phyloP scores from a whole-genome alignment of 2,113 vertebrate genomes.

The Plectropomus leopardus region DNA sequence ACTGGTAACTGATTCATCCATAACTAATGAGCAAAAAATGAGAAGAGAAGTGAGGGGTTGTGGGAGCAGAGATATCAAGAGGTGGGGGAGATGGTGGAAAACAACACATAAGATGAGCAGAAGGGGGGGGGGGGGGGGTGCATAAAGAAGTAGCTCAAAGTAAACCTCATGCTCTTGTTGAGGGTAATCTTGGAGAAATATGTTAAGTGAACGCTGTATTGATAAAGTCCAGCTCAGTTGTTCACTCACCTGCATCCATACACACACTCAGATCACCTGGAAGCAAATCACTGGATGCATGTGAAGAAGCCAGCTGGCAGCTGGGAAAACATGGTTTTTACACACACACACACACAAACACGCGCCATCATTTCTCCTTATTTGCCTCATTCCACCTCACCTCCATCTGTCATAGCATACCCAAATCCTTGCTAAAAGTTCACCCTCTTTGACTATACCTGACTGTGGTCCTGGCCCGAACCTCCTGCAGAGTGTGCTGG shows the following conservation, averaged over 20 bases:
- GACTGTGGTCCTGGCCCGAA: conserved; percentile 13
- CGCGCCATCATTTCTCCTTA: conserved; percentile 22
- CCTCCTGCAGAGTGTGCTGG: conserved; percentile 60
- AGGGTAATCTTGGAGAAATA: conserved; percentile 2
- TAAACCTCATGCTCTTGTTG: conserved; percentile 17
- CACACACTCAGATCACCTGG: conserved; percentile 41
- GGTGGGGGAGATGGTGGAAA: conserved; percentile 41
- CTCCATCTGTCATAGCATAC: conserved; percentile 27
- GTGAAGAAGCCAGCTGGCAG: conserved; percentile 60
- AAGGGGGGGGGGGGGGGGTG: conserved; percentile 32
- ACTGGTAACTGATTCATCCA: too few species aligned
- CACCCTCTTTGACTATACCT: conserved; percentile 26
- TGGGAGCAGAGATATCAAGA: conserved; percentile 33
- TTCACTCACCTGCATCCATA: conserved; percentile 10
- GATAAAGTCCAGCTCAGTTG: conserved; percentile 8
- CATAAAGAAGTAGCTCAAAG: conserved; percentile 24
- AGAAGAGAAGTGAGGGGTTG: too few species aligned
- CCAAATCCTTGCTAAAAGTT: conserved; percentile 37
- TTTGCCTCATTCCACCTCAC: conserved; percentile 34
- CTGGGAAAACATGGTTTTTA: conserved; percentile 25
- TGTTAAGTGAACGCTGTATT: neutral
- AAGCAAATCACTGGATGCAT: conserved; percentile 40
- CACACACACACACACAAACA: conserved; percentile 9
- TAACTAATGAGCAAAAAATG: conserved; percentile 15
- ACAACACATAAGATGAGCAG: conserved; percentile 35